A percentile compares a stretch with the other conserved stretches of the same genome.
phyloP scores from a whole-genome alignment of 2,797 vertebrate genomes.

The Hippopotamyrus pictus region DNA sequence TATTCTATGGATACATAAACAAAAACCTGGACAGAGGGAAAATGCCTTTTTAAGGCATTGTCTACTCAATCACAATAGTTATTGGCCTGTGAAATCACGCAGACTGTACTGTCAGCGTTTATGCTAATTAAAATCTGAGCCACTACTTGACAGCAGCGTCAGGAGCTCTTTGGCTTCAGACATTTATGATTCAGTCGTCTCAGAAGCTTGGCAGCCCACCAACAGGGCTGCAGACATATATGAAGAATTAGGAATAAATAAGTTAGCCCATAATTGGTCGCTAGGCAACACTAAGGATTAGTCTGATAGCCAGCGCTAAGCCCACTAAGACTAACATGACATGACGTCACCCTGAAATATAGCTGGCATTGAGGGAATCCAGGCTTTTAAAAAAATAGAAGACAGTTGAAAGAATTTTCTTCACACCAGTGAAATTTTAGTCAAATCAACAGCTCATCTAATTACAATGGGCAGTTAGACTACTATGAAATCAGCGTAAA shows the following conservation, averaged over 20 bases:
- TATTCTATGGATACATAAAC: background rate
- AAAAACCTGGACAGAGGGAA: background rate
- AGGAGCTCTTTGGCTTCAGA: background rate
- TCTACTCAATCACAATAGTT: background rate
- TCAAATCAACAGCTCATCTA: background rate
- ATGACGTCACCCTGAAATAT: constrained; percentile 22
- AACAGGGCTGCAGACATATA: background rate
- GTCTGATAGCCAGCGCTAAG: constrained; percentile 15
- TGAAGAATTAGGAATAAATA: constrained; percentile 30
- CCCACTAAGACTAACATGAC: constrained; percentile 17
- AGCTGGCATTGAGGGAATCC: constrained; percentile 29
- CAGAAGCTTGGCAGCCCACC: constrained; percentile 7
- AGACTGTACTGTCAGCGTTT: background rate
- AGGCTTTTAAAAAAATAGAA: constrained; percentile 1
- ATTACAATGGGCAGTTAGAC: background rate
- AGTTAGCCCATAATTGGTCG: constrained; percentile 36
- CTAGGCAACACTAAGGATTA: constrained; percentile 43
- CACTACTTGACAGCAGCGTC: background rate
- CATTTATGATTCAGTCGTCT: constrained; percentile 1
- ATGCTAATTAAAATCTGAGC: background rate
- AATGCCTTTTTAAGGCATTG: background rate
- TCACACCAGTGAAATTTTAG: background rate
- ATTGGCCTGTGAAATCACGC: background rate
- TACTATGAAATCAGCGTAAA: background rate
- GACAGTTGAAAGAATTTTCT: constrained; percentile 8